A percentile compares a stretch with the other conserved stretches of the same genome.
Evolutionary conservation across 2,797 vertebrate genomes (phyloP).

Genomic region (Phaenicophaeus curvirostris): DNA sequence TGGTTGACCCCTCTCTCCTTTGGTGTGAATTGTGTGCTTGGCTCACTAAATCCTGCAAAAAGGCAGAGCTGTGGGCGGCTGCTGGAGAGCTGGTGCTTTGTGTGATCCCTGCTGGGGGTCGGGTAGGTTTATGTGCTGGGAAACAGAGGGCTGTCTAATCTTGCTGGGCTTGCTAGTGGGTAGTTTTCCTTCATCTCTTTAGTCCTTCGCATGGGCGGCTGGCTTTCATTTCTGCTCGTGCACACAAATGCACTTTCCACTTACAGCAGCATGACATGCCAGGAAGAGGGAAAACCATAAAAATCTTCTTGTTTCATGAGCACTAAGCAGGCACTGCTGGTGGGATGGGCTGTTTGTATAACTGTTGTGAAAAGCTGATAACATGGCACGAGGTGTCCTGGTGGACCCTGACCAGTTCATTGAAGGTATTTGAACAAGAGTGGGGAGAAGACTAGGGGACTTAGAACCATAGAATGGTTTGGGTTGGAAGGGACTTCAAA

Average conservation of each 20-base stretch:
- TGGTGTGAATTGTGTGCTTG: background rate
- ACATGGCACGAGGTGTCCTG: background rate
- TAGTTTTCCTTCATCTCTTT: background rate
- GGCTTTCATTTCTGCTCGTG: background rate
- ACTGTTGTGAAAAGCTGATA: background rate
- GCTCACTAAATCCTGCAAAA: background rate
- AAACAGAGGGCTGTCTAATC: background rate
- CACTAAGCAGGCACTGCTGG: background rate
- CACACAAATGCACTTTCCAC: background rate
- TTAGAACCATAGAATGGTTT: background rate
- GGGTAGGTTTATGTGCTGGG: background rate
- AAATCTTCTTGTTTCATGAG: background rate
- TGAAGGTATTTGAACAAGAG: background rate
- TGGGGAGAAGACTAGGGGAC: background rate
- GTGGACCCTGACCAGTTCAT: background rate
- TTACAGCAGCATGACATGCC: fast-evolving
- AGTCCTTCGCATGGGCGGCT: background rate
- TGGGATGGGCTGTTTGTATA: background rate
- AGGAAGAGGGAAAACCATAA: background rate
- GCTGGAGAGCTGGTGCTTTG: background rate
- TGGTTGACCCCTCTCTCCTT: background rate
- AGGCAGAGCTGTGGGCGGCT: background rate
- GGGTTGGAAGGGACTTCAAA: too few relatives aligned
- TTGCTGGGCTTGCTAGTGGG: background rate
- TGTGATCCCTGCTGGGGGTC: background rate